phyloP scores from a whole-genome alignment of 2,797 vertebrate species.

The Heliangelus exortis region DNA sequence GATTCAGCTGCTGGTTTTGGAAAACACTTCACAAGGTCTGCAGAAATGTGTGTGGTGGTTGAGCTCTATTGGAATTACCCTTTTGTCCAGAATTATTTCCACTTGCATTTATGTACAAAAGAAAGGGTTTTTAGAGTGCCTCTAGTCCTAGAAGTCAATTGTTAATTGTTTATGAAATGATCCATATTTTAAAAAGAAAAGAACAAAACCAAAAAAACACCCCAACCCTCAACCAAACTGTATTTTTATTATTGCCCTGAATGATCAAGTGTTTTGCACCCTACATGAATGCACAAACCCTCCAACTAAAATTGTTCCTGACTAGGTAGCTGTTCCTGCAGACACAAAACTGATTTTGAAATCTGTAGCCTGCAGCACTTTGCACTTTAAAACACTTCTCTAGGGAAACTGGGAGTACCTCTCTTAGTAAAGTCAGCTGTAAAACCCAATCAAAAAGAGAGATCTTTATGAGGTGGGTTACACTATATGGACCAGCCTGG shows the following conservation, averaged over 20 bases:
- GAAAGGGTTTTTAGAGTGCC: rapidly evolving
- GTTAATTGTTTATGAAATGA: neutral
- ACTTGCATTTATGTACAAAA: neutral
- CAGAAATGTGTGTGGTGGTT: neutral
- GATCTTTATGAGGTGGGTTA: neutral
- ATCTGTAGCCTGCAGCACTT: neutral
- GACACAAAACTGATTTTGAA: neutral
- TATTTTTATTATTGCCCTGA: neutral
- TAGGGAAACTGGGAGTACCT: neutral
- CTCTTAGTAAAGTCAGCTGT: neutral
- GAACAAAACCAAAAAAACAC: neutral
- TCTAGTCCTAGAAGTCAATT: neutral
- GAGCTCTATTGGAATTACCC: neutral
- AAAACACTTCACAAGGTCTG: neutral
- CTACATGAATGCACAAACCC: neutral
- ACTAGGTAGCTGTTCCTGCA: neutral
- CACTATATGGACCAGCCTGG: rapidly evolving
- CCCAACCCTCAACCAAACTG: neutral
- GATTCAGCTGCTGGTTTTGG: neutral
- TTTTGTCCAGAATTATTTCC: neutral
- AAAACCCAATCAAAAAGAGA: neutral
- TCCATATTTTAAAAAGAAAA: neutral
- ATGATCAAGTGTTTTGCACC: neutral
- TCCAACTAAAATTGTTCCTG: neutral
- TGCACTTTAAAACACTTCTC: neutral